Base-by-base conservation (phyloP, 2,888 invertebrate species). In the Smittia aterrima region DNA sequence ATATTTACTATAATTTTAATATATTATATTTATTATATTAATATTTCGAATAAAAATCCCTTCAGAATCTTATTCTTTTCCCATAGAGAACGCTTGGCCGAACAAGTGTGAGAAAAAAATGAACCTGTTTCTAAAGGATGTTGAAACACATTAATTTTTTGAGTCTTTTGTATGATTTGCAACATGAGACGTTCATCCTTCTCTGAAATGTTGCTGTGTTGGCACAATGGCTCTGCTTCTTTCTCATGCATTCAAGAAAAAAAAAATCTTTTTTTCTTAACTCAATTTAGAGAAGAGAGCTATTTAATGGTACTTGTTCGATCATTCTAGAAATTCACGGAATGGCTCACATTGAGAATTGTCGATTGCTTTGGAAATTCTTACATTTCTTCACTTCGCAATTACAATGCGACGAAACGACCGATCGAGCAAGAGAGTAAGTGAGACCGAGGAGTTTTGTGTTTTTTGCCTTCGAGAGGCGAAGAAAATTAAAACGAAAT, bases 91-190 rank as follows among this genome's bases (percentile, higher is more conserved):
- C 64, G 16, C n/a, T 58, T 2, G 16, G n/a, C 7, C 18, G 20
- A 25, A 64, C 64, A 72, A 72, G 72, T 72, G 72, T 72, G 72
- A 72, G 72, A 72, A 72, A 72, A 72, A 27, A 70, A 67, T 72
- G 72, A 72, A 72, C 72, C 72, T 72, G 72, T 72, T 72, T 62
- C 54, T 9, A 71, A 72, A 72, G 72, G 72, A 72, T 72, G 72
- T 62, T 18, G 40, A 40, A 18, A 58, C 22, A 22, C 58, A 20
- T 58, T 22, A 58, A 38, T 40, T 66, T 66, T 66, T 16, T 16
- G 16, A 20, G 20, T 54, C 25, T 16, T 72, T 38, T 72, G 24
- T 72, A 25, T 72, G 32, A 72, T 32, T 40, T 72, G 62, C 58
- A 72, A 72, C 22, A 62, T 24, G 72, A 62, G 62, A 72, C 40